Conservation (phyloP, 1,140 invertebrate species). For the Drosophila guanche region DNA sequence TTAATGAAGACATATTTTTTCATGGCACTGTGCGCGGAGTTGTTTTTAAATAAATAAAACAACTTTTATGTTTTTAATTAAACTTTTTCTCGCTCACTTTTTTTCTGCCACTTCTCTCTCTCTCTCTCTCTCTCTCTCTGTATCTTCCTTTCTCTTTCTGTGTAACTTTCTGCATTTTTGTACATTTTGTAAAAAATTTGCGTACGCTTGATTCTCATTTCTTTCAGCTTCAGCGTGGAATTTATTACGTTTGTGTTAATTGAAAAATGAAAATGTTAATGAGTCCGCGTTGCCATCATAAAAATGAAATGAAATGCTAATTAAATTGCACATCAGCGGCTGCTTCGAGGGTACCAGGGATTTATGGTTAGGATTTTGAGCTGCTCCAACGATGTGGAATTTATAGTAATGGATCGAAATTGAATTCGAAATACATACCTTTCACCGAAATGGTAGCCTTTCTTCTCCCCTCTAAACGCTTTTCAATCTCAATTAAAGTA, state of each 20-base stretch:
- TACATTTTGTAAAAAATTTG: conserved; percentile 65
- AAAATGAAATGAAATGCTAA: conserved; percentile 78
- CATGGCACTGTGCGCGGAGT: conserved; percentile 56
- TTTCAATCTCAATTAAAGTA: conserved; percentile 40
- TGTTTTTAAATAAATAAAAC: conserved; percentile 79
- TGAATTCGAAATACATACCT: background rate
- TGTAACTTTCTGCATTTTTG: conserved; percentile 64
- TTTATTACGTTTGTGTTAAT: conserved; percentile 83
- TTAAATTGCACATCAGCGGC: conserved; percentile 65
- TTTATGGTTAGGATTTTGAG: conserved; percentile 55
- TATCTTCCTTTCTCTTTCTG: conserved; percentile 15
- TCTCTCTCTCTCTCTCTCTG: background rate
- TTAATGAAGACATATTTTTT: conserved; percentile 82
- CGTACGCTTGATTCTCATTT: conserved; percentile 55
- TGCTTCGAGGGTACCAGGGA: conserved; percentile 10
- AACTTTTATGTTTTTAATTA: conserved; percentile 82
- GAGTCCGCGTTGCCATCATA: conserved; percentile 69
- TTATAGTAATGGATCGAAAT: conserved; percentile 27
- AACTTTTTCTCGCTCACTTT: conserved; percentile 67
- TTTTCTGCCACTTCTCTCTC: conserved; percentile 16
- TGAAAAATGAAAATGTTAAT: conserved; percentile 83
- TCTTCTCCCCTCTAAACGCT: background rate
- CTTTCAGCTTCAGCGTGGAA: conserved; percentile 54
- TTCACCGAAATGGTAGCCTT: background rate
- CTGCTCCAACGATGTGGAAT: conserved; percentile 11